phyloP scores from a whole-genome alignment of 2,797 vertebrate genomes.

The Decapterus maruadsi region DNA sequence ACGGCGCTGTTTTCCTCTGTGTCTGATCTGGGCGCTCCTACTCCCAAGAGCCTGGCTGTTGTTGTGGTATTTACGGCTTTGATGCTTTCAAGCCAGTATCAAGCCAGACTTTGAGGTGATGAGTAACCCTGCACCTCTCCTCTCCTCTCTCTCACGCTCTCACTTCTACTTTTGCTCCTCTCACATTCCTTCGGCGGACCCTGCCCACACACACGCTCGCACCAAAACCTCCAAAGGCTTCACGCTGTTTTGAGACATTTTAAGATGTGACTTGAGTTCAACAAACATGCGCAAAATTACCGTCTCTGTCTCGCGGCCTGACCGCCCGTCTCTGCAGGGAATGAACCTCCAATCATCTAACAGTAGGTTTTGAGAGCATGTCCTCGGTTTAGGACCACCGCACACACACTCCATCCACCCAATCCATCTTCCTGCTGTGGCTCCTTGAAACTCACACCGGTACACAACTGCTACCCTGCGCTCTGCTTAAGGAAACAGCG shows the following conservation, averaged over 20 bases:
- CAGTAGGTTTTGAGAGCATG: slow-evolving; percentile 8
- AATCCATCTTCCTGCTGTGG: slow-evolving; percentile 20
- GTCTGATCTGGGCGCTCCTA: slow-evolving; percentile 14
- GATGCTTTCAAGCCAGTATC: neutral
- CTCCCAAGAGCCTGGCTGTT: slow-evolving; percentile 23
- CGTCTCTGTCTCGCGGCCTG: neutral
- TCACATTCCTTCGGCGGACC: neutral
- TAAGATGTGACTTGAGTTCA: slow-evolving; percentile 18
- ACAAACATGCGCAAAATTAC: slow-evolving; percentile 9
- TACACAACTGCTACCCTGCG: neutral
- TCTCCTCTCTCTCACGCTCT: neutral
- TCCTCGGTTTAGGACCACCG: slow-evolving; percentile 6
- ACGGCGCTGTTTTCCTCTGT: slow-evolving; percentile 11
- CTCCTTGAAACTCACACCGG: slow-evolving; percentile 24
- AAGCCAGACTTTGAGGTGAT: slow-evolving; percentile 18
- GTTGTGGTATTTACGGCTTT: slow-evolving; percentile 47
- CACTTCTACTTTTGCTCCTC: neutral
- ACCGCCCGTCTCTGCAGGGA: slow-evolving; percentile 14
- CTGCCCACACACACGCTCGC: neutral
- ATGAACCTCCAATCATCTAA: slow-evolving; percentile 4
- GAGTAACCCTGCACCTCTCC: slow-evolving; percentile 22
- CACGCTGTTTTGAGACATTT: slow-evolving; percentile 18
- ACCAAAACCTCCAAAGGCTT: slow-evolving; percentile 9
- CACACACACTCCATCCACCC: neutral
- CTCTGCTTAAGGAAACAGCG: neutral